Conservation (phyloP, 2,888 invertebrate genomes). For the Tenthredo livida region DNA sequence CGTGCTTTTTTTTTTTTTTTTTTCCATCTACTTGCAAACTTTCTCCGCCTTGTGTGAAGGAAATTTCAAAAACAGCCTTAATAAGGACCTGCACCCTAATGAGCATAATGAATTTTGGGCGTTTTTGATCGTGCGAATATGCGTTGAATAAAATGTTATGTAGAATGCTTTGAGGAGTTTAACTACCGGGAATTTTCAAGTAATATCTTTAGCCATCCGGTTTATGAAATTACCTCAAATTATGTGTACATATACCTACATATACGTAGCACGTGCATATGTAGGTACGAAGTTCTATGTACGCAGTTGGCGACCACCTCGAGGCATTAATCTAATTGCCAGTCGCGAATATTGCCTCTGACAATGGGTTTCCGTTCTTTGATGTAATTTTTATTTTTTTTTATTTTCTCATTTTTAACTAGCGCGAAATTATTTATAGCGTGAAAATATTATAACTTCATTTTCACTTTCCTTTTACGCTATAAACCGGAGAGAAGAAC, state of each 20-base stretch:
- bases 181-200: not conserved
- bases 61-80: too few species aligned
- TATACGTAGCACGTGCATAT: not conserved
- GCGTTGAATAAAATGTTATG: not conserved
- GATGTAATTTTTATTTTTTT: not conserved
- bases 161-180: not conserved
- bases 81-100: not conserved
- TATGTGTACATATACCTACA: not conserved
- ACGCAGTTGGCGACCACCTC: not conserved
- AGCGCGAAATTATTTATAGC: not conserved
- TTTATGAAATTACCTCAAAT: not conserved
- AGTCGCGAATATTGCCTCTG: conserved; percentile 22
- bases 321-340: conserved; percentile 24
- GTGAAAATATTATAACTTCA: not conserved
- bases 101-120: not conserved
- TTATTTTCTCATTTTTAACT: too few species aligned
- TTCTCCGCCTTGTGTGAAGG: too few species aligned
- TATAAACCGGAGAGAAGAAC: not conserved
- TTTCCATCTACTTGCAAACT: too few species aligned
- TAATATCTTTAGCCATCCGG: not conserved
- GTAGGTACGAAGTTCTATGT: not conserved
- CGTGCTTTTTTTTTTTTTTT: too few species aligned
- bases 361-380: conserved; percentile 6
- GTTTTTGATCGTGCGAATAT: not conserved
- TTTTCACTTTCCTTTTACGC: not conserved